Conservation (phyloP, 2,888 invertebrate species). For the Odiellus spinosus region DNA sequence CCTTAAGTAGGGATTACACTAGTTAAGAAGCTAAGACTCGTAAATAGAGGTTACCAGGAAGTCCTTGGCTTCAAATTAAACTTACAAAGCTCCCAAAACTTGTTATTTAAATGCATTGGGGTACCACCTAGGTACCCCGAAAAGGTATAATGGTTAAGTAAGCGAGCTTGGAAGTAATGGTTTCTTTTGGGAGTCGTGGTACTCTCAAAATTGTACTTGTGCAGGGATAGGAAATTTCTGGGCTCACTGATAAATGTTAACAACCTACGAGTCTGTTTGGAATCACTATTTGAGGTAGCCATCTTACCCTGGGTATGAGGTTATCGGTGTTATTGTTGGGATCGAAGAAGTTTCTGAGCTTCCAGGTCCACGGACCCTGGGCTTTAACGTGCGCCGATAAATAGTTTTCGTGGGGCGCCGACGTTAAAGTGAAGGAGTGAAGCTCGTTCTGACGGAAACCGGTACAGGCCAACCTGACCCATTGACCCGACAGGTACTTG, state of each 20-base stretch:
- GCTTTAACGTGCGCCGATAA: constrained; percentile 87
- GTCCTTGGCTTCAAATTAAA: too few species aligned
- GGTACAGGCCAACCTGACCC: constrained; percentile 62
- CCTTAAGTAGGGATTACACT: too few species aligned
- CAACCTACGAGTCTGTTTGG: background rate
- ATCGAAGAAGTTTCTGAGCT: constrained; percentile 81
- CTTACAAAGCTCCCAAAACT: too few species aligned
- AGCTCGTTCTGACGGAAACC: constrained; percentile 75
- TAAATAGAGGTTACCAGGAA: too few species aligned
- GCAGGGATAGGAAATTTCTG: too few species aligned
- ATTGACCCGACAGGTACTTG: constrained; percentile 46
- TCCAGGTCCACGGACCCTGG: constrained; percentile 92
- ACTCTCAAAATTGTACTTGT: background rate
- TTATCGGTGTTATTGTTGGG: constrained; percentile 79
- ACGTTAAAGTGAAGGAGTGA: constrained; percentile 88
- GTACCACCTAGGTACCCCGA: too few species aligned
- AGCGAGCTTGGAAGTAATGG: too few species aligned
- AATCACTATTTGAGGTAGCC: background rate
- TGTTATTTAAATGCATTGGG: too few species aligned
- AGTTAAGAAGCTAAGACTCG: too few species aligned
- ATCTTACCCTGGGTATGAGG: constrained; percentile 47
- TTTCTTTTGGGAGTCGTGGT: background rate
- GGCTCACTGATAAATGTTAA: too few species aligned
- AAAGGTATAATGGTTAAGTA: too few species aligned
- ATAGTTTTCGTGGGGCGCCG: constrained; percentile 88